A percentile compares a stretch with the other conserved stretches of the same genome.
Evolutionary conservation across 2,113 vertebrate genomes (phyloP).

Genomic region (Rhinolophus ferrumequinum): DNA sequence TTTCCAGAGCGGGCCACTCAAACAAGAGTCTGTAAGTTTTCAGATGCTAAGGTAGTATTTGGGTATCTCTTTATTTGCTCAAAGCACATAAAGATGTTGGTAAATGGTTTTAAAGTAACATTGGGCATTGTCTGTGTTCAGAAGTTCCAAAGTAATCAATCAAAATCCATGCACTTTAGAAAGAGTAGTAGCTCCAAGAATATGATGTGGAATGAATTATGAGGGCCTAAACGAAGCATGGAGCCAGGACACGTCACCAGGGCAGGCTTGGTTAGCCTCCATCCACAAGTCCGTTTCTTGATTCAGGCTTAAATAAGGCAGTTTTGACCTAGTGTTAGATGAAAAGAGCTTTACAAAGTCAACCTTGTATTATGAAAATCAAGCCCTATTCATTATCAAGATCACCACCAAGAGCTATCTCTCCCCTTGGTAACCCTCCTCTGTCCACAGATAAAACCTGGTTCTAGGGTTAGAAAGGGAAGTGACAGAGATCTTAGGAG

Average conservation of each 20-base stretch:
- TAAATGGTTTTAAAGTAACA: neutral
- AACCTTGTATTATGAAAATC: conserved; percentile 46
- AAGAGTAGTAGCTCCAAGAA: neutral
- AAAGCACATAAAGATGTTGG: neutral
- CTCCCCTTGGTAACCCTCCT: neutral
- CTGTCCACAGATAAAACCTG: conserved; percentile 19
- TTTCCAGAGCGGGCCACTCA: neutral
- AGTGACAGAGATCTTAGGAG: conserved; percentile 63
- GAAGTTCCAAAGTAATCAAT: neutral
- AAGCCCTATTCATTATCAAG: conserved; percentile 32
- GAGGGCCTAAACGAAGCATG: fast-evolving
- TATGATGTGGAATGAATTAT: neutral
- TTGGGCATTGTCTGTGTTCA: neutral
- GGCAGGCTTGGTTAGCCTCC: neutral
- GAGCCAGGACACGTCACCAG: neutral
- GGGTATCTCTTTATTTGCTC: neutral
- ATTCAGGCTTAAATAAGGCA: conserved; percentile 37
- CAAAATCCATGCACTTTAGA: neutral
- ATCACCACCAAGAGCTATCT: neutral
- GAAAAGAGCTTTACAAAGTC: neutral
- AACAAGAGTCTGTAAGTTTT: neutral
- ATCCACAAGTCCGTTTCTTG: conserved; percentile 6
- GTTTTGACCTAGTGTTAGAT: neutral
- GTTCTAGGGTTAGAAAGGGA: conserved; percentile 58
- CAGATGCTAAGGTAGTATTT: neutral